Base-by-base conservation (phyloP, 2,113 vertebrate species). In the Diadophis punctatus region DNA sequence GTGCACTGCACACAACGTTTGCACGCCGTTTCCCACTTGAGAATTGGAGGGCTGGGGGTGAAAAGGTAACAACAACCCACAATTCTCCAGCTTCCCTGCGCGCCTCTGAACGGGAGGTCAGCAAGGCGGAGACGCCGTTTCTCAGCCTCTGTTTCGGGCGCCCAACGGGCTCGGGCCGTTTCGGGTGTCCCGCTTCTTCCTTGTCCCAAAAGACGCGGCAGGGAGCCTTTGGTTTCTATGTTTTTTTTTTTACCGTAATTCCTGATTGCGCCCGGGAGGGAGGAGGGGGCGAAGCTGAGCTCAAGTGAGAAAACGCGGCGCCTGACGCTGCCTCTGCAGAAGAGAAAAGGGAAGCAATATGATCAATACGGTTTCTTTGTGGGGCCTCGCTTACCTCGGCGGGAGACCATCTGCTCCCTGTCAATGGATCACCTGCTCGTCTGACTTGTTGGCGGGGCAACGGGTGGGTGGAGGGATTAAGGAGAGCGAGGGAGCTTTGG, bases 371-470 rank as follows among this genome's bases (percentile, higher is more conserved):
- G 97, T 98, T 97, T 97, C 98, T 98, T 99, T 99, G 98, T 99
- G 97, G 96, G 93, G 96, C 97, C 94, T 93, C 96, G 98, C 98
- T 99, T 98, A 99, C 99, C 99, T 99, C 98, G 96, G 96, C 98
- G 97, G 99, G 98, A 98, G 98, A 99, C 99, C 99, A 99, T 99
- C 99, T 99, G 99, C 99, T 99, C 98, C 97, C 98, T 99, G 99
- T 99, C 99, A 99, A 99, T 99, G 99, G 98, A 98, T 99, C 99
- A 99, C 99, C 99, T 99, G 99, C 99, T 99, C 97, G 98, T 98
- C 98, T 98, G 98, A 98, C 96, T 98, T 96, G 98, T 99, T 98
- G 96, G 98, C 98, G 93, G 90, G 98, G 98, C 97, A 98, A 99
- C 98, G 87, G 87, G 92, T 95, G 96, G 97, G 96, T 88, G 95